These are phyloP conservation scores for Tauraco hartlaubi DNA, from an alignment of 2,797 vertebrate species.

Conservation along the genomic window DNA sequence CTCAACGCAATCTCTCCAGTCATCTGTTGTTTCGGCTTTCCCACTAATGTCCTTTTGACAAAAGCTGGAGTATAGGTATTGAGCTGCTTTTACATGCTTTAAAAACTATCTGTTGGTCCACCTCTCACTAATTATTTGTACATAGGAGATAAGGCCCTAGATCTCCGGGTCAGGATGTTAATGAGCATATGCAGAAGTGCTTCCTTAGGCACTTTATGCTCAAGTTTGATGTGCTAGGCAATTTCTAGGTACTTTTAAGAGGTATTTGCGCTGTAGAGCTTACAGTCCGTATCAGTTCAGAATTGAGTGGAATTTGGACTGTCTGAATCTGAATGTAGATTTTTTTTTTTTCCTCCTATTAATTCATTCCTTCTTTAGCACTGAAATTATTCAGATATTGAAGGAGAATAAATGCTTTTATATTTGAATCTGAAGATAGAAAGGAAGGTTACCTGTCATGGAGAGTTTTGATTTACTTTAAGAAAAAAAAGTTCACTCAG, in stretches of 20 bases:
- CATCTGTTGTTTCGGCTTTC: background rate
- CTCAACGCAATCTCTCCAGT: background rate
- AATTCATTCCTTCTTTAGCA: background rate
- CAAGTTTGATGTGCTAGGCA: rapidly evolving
- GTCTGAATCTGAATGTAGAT: background rate
- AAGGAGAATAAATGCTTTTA: background rate
- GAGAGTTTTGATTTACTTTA: background rate
- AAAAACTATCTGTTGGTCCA: background rate
- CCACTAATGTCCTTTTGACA: background rate
- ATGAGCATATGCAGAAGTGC: background rate
- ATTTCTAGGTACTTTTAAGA: background rate
- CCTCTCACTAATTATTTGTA: background rate
- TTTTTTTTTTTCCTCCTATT: background rate
- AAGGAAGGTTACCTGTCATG: background rate
- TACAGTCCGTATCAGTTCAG: background rate
- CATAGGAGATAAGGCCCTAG: background rate
- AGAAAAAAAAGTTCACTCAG: background rate
- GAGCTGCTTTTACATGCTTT: background rate
- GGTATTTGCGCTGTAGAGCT: background rate
- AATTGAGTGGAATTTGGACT: background rate
- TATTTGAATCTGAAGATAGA: background rate
- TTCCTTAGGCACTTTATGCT: background rate
- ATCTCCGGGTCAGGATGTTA: background rate
- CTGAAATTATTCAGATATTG: background rate
- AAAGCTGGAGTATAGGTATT: background rate